Evolutionary conservation across 1,140 invertebrate genomes (phyloP), one percentile per base, ranked within the genome.

Genomic region (Pissodes strobi): DNA sequence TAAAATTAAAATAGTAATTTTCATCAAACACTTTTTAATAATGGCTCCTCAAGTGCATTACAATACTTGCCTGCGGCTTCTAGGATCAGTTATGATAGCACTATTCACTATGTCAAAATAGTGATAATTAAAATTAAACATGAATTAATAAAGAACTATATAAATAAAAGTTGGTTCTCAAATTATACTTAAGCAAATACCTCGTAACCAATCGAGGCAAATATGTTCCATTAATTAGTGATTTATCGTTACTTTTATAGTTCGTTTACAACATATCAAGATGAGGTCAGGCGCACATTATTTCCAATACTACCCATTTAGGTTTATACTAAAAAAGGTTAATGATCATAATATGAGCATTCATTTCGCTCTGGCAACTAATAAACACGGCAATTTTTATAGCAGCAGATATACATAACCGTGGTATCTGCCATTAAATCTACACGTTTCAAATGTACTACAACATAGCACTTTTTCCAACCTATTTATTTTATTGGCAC

Each of bases 241-340:
- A 53, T 53, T 53, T 53, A 53, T 53, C 15, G 30, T 19, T 6
- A 39, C 19, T 19, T 53, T 53, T 38, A 38, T 53, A 39, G 51
- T 37, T n/a, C 13, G 12, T 37, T 53, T 38, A 53, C 17, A 19
- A 13, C 51, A 25, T 53, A 53, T 53, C 51, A 53, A 53, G 51
- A 53, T 53, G 51, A 53, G 51, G 51, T 53, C 51, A 53, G 27
- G 17, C 27, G n/a, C 9, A 37, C 27, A 53, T 38, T 53, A 53
- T 38, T 53, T 38, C 30, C 30, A 38, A 53, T 52, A 52, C 1
- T 21, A 30, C 34, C 30, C 27, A 37, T 53, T 53, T 53, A 53
- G 27, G 51, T 21, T 34, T 38, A 53, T 39, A 53, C 27, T 53
- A 19, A 53, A 53, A 53, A 53, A 53, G 51, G 27, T 53, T 53